Base-by-base conservation (phyloP, 2,888 invertebrate genomes). In the Eupithecia tripunctaria region DNA sequence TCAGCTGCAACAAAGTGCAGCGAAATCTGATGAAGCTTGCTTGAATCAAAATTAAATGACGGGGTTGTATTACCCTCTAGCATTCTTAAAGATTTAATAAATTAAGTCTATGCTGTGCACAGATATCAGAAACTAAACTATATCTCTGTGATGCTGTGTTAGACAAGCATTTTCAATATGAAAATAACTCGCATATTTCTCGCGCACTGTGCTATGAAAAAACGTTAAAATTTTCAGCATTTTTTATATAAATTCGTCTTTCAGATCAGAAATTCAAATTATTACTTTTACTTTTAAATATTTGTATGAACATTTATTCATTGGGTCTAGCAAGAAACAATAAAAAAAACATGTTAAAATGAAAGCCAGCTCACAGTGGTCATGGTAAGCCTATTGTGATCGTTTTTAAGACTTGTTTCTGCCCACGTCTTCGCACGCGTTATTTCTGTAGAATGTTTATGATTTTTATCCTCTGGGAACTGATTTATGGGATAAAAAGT, bases 1-100 rank as follows among this genome's bases (percentile, higher is more conserved):
- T 71, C 74, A 74, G 67, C 71, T 74, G 74, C 71, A 74, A 74
- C 71, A 74, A 74, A 74, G 68, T 72, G 70, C 67, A 66, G 8
- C 62, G 65, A 60, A 56, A 69, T 69, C 63, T 71, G 67, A 74
- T 72, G 66, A 64, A 74, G 65, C 68, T 65, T 71, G 51, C 51
- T 60, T 32, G 36, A 62, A 66, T 64, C 65, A 51, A 65, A 68
- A 68, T 74, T 14, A 66, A 71, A 67, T 43, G 62, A 62, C 60
- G n/a, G 38, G 60, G 60, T 62, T 71, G 60, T n/a, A 36, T 18
- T 27, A 32, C n/a, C 1, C n/a, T 62, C 8, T 27, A 27, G 29
- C 27, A n/a, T 60, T 29, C 27, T 27, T 1, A 60, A 60, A 51
- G 51, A 51, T 51, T 21, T 51, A 51, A 51, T 21, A 51, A 21